Evolutionary conservation across 2,888 invertebrate genomes (phyloP).

Genomic region (Athalia cordata): DNA sequence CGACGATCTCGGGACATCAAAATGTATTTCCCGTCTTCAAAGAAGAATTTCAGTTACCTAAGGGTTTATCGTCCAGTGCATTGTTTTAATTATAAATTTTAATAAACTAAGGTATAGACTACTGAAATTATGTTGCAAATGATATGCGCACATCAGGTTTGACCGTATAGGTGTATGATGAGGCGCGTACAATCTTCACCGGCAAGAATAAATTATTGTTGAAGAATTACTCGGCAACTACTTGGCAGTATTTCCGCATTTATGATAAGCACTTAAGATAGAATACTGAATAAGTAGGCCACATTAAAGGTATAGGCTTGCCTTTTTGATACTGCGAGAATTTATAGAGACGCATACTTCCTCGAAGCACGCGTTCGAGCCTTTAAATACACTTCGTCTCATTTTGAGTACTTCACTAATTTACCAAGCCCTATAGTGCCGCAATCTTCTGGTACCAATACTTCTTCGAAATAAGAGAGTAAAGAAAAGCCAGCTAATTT

Average conservation of each 20-base stretch:
- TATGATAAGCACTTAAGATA: conserved; percentile 61
- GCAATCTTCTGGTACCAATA: background rate
- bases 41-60: too few relatives aligned
- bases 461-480: background rate
- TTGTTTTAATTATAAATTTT: background rate
- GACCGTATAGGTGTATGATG: background rate
- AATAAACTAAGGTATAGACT: too few relatives aligned
- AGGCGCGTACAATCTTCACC: conserved; percentile 35
- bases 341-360: conserved; percentile 57
- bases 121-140: conserved; percentile 18
- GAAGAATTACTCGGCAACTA: conserved; percentile 49
- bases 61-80: background rate
- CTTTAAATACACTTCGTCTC: conserved; percentile 22
- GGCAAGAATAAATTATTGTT: conserved; percentile 35
- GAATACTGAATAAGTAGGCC: conserved; percentile 60
- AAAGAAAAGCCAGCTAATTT: background rate
- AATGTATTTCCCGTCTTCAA: background rate
- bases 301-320: conserved; percentile 50
- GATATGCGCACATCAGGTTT: conserved; percentile 41
- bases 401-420: conserved; percentile 26
- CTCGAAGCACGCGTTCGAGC: background rate
- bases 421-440: conserved; percentile 23
- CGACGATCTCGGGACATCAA: background rate
- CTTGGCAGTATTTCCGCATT: conserved; percentile 64
- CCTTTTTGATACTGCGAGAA: conserved; percentile 54